Base-by-base conservation (phyloP, 2,113 vertebrate species). In the Saccopteryx leptura region DNA sequence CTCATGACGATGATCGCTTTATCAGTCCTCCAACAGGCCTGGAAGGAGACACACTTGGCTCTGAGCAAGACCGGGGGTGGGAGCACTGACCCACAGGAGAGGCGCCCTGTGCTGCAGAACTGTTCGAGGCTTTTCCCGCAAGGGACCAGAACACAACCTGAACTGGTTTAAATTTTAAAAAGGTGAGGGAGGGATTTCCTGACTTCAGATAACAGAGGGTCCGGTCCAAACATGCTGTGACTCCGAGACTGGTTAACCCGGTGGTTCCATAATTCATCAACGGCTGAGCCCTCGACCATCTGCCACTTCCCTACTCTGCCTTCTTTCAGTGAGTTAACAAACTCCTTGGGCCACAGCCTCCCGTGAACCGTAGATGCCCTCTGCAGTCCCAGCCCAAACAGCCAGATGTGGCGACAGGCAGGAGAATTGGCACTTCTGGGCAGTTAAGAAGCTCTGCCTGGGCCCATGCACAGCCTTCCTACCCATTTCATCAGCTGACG, bases 31-130 rank as follows among this genome's bases (percentile, higher is more conserved):
- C 26, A n/a, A 50, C 7, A 78, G 56, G 68, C 46, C 21, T 82
- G 17, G 14, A 65, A 48, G 61, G 33, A n/a, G 61, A 61, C 11
- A 31, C n/a, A 39, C n/a, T 39, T 18, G 68, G 24, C 19, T 69
- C 54, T 6, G 5, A 21, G 50, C 17, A 9, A 9, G 13, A 1
- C 2, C 7, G 12, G 8, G n/a, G 74, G 2, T 52, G 26, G 17
- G 8, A 26, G 4, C n/a, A 24, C 7, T 54, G 28, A 93, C 33
- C 54, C 1, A 12, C 6, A 39, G 23, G 12, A 1, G 10, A 56
- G 23, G 2, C 15, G 31, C 18, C 31, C 13, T 14, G 12, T 8
- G 50, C 21, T 14, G 1, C 1, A 31, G 1, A 58, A 7, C 9
- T 39, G 66, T 39, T 39, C 60, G 58, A 24, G 65, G 11, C 56